Conservation (phyloP, 2,113 vertebrate species). For the Myotis davidii region DNA sequence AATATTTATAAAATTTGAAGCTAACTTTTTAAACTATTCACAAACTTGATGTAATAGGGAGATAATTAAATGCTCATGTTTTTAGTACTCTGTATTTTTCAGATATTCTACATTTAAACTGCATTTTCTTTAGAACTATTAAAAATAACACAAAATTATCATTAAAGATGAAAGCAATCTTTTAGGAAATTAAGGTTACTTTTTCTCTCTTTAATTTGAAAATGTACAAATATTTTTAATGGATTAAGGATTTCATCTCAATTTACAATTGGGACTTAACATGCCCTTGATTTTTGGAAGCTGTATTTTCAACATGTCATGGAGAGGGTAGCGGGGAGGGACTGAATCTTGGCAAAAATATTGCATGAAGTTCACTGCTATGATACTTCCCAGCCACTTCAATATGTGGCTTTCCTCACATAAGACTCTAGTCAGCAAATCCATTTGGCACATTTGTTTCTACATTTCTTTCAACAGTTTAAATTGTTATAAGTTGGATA, state of each 20-base stretch:
- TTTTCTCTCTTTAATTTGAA: background rate
- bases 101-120: background rate
- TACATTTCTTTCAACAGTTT: background rate
- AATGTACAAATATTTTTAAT: background rate
- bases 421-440: background rate
- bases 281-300: background rate
- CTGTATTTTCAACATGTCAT: background rate
- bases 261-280: background rate
- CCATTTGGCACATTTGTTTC: background rate
- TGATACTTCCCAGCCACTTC: background rate
- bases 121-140: background rate
- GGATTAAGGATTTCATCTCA: background rate
- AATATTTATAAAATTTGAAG: background rate
- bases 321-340: accelerated
- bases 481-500: background rate
- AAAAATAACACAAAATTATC: constrained; percentile 18
- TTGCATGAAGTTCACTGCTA: background rate
- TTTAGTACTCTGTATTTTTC: background rate
- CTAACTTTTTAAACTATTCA: constrained; percentile 3
- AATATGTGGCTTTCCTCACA: background rate
- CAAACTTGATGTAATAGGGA: constrained; percentile 10
- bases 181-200: background rate
- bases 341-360: background rate
- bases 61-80: background rate
- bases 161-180: background rate